A percentile compares a stretch with the other conserved stretches of the same genome.
Conservation (phyloP, 2,888 invertebrate species). For the Pollenia amentaria region DNA sequence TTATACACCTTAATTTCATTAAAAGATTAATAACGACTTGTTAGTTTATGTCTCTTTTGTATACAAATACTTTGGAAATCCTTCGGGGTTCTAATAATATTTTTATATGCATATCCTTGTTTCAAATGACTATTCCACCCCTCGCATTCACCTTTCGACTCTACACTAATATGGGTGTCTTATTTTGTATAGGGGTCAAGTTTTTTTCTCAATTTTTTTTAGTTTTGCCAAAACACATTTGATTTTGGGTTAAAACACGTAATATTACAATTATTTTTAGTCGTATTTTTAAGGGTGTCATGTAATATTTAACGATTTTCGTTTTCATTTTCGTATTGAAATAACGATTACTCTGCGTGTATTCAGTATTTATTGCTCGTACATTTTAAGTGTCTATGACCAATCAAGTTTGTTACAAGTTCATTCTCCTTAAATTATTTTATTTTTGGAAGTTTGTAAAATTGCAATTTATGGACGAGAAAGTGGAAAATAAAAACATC, state of each 20-base stretch:
- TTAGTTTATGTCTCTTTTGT: constrained; percentile 54
- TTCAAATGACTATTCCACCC: constrained; percentile 43
- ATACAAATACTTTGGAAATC: neutral
- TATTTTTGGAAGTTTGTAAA: constrained; percentile 53
- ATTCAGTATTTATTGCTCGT: constrained; percentile 10
- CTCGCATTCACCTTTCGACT: constrained; percentile 61
- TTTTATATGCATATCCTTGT: constrained; percentile 42
- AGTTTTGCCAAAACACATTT: constrained; percentile 5
- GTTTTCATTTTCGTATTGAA: constrained; percentile 12
- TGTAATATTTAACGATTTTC: constrained; percentile 60
- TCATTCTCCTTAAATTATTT: neutral
- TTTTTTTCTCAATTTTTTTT: constrained; percentile 27
- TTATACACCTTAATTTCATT: constrained; percentile 63
- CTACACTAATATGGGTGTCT: constrained; percentile 42
- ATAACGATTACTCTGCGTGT: neutral
- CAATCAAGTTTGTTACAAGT: constrained; percentile 57
- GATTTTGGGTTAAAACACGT: constrained; percentile 67
- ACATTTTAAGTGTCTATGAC: constrained; percentile 57
- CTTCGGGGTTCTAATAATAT: neutral
- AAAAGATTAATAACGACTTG: constrained; percentile 70
- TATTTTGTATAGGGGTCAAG: constrained; percentile 65
- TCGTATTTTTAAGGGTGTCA: constrained; percentile 59
- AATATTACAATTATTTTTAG: constrained; percentile 68
- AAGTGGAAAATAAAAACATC: constrained; percentile 69
- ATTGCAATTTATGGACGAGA: constrained; percentile 49